Evolutionary conservation across 2,113 vertebrate species (phyloP), one percentile per base, ranked within the genome.

Genomic region (Cnemophilus loriae): DNA sequence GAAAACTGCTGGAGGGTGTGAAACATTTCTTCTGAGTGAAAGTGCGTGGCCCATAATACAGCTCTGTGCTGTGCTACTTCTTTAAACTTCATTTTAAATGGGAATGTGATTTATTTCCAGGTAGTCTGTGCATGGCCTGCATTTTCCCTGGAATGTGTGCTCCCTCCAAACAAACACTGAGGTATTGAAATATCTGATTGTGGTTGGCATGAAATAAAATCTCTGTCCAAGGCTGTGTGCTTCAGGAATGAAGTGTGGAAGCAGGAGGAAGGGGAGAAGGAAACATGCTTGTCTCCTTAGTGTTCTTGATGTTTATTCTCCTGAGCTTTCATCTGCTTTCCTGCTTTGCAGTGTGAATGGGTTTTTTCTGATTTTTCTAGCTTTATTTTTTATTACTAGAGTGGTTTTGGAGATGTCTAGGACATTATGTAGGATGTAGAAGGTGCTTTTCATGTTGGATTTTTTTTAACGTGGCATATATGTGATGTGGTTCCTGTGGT

Each of bases 21-120:
- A 89, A 96, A 42, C 84, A 24, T 97, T 97, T 91, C 61, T 97
- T 93, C 44, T 94, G 94, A 97, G 81, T 89, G 88, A 60, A 92
- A 88, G 61, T 49, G 35, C 1, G 0, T 64, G 59, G 73, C 80
- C 64, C 57, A 7, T 80, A 76, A 69, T 63, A 57, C 12, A 85
- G 60, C 94, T 91, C 86, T 94, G 63, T 67, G 93, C 30, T 67
- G 59, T 69, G 83, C 69, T 70, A 35, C 16, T 90, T 53, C 70
- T 89, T 82, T 37, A 76, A 87, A 91, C 77, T 68, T 91, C 49
- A 49, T 27, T 90, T 87, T 82, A 79, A 96, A 83, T 44, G 86
- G 68, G 68, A 93, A 30, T 67, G 22, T 76, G 83, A 70, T 83
- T 65, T 67, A 84, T 96, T 92, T 96, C 74, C 63, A 90, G 63